Evolutionary conservation across 2,797 vertebrate genomes (phyloP).

Genomic region (Tokudaia tokunoshimensis): DNA sequence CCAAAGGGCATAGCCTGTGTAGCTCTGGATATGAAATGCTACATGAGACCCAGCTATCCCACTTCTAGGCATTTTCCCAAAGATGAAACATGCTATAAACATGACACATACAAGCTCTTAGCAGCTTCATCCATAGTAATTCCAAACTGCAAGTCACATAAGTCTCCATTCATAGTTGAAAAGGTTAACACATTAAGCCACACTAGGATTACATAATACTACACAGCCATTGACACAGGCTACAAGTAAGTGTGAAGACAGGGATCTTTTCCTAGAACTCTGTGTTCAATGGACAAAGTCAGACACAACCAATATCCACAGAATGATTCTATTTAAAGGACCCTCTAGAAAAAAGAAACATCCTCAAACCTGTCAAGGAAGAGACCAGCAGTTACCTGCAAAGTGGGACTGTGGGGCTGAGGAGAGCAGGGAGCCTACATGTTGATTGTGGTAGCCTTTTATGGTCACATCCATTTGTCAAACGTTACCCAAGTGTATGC

Average conservation of each 20-base stretch:
- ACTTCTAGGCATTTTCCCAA: background rate
- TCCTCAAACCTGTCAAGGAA: background rate
- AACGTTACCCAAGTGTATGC: background rate
- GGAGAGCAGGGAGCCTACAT: background rate
- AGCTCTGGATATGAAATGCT: background rate
- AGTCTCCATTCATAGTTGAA: background rate
- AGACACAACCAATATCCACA: background rate
- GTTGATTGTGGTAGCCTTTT: background rate
- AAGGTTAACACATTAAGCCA: background rate
- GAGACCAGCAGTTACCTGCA: background rate
- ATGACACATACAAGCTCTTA: background rate
- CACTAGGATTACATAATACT: background rate
- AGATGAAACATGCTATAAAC: background rate
- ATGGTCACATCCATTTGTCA: background rate
- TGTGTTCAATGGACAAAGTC: background rate
- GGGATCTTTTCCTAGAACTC: background rate
- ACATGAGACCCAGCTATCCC: background rate
- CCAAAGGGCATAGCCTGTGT: background rate
- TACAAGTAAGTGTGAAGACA: background rate
- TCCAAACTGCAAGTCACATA: background rate
- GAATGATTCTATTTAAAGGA: background rate
- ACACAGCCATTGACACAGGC: background rate
- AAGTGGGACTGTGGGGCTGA: background rate
- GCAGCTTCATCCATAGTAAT: background rate
- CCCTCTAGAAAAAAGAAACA: background rate